Conservation (phyloP, 2,113 vertebrate species). For the Poeciliopsis prolifica region DNA sequence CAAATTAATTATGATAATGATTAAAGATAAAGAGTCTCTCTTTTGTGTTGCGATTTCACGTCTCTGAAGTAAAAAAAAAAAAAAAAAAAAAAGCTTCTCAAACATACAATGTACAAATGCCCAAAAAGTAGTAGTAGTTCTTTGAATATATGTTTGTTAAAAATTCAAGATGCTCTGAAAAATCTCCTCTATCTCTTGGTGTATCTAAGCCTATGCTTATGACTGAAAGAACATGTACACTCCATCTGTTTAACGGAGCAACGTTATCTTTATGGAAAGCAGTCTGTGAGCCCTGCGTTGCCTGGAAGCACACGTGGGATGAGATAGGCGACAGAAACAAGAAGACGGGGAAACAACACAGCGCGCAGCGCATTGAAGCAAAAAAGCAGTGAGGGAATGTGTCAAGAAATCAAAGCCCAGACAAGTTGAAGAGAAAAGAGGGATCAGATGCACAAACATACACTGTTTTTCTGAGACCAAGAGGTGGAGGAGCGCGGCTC, state of each 20-base stretch:
- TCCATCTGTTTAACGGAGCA: conserved; percentile 68
- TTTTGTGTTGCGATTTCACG: neutral
- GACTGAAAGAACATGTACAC: conserved; percentile 63
- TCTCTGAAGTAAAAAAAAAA: neutral
- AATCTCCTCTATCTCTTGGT: conserved; percentile 48
- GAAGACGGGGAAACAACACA: conserved; percentile 74
- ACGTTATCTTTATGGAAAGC: conserved; percentile 75
- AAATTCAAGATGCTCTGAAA: conserved; percentile 55
- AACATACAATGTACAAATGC: conserved; percentile 28
- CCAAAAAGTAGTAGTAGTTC: conserved; percentile 7
- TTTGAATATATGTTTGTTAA: conserved; percentile 43
- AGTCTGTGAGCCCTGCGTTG: conserved; percentile 64
- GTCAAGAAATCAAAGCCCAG: conserved; percentile 82
- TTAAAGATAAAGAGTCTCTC: neutral
- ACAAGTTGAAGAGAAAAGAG: conserved; percentile 75
- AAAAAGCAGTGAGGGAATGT: conserved; percentile 78
- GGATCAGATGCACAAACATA: conserved; percentile 76
- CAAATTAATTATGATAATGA: conserved; percentile 4
- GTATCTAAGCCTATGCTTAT: conserved; percentile 60
- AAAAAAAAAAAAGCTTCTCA: conserved; percentile 2
- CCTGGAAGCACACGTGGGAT: conserved; percentile 76
- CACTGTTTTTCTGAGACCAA: conserved; percentile 59
- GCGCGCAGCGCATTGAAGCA: conserved; percentile 77
- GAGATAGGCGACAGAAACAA: conserved; percentile 77
- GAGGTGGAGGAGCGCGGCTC: conserved; percentile 57